These are phyloP conservation scores for Hedya salicella DNA, from an alignment of 2,888 invertebrate genomes.

Conservation along the genomic window DNA sequence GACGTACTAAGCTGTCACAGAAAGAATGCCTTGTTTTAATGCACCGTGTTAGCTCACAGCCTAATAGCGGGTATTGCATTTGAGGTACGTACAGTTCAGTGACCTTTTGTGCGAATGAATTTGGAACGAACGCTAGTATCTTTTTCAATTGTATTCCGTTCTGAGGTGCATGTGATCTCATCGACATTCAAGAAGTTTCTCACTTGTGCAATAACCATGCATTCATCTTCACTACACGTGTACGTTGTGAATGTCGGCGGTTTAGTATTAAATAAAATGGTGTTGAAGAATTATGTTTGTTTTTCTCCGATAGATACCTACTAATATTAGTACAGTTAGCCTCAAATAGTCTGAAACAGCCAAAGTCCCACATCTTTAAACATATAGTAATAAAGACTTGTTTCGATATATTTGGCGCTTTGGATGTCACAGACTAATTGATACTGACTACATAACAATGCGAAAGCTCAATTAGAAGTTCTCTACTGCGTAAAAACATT, in stretches of 20 bases:
- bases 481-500: too few species aligned
- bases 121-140: constrained; percentile 53
- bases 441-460: too few species aligned
- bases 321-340: too few species aligned
- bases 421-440: too few species aligned
- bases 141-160: constrained; percentile 65
- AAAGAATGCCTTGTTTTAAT: too few species aligned
- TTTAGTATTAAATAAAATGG: constrained; percentile 77
- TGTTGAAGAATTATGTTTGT: constrained; percentile 67
- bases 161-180: constrained; percentile 76
- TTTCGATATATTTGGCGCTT: too few species aligned
- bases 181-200: constrained; percentile 57
- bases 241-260: constrained; percentile 65
- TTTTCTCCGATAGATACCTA: constrained; percentile 45
- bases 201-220: constrained; percentile 73
- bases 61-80: neutral
- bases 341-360: too few species aligned
- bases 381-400: too few species aligned
- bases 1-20: too few species aligned
- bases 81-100: constrained; percentile 1
- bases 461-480: too few species aligned
- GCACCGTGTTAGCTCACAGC: neutral
- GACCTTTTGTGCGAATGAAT: constrained; percentile 20
- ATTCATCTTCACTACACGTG: constrained; percentile 65
- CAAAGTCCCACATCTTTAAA: too few species aligned